Percentiles rank a stretch among this genome's conserved stretches.
Conservation (phyloP, 2,888 invertebrate species). For the Seira musarum region DNA sequence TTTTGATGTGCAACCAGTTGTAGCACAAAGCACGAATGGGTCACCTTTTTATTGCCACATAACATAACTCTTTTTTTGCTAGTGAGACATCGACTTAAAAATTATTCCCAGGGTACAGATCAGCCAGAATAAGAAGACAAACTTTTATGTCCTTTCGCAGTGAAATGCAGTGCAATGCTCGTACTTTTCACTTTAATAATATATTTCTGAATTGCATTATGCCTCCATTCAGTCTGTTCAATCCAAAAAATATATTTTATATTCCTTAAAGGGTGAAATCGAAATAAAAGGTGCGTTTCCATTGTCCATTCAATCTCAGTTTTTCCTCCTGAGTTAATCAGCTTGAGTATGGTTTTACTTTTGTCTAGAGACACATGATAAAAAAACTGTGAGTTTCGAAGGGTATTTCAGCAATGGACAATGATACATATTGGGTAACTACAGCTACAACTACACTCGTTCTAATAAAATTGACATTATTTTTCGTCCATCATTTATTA, state of each 20-base stretch:
- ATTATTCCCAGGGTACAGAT: slow-evolving; percentile 26
- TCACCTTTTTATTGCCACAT: no score
- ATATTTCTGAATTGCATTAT: slow-evolving; percentile 27
- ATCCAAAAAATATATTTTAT: slow-evolving; percentile 3
- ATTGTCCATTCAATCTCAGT: slow-evolving; percentile 26
- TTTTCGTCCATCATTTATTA: slow-evolving; percentile 9
- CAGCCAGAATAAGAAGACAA: neutral
- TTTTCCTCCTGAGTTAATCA: slow-evolving; percentile 41
- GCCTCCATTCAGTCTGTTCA: slow-evolving; percentile 9
- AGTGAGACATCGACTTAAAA: slow-evolving; percentile 31
- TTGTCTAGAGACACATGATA: neutral
- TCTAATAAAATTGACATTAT: slow-evolving; percentile 10
- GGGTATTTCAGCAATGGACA: no score
- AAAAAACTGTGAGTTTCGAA: no score
- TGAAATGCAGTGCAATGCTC: neutral
- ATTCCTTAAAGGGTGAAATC: neutral
- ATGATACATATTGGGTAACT: no score
- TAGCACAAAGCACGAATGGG: neutral
- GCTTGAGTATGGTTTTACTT: slow-evolving; percentile 21
- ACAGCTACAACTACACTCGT: neutral
- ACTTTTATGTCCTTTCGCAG: slow-evolving; percentile 2
- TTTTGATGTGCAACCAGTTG: slow-evolving; percentile 32
- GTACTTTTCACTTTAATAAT: neutral
- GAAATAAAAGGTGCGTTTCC: neutral
- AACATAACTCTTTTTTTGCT: slow-evolving; percentile 22